These are phyloP conservation scores for Unio delphinus DNA, from an alignment of 2,888 invertebrate genomes.

Conservation along the genomic window DNA sequence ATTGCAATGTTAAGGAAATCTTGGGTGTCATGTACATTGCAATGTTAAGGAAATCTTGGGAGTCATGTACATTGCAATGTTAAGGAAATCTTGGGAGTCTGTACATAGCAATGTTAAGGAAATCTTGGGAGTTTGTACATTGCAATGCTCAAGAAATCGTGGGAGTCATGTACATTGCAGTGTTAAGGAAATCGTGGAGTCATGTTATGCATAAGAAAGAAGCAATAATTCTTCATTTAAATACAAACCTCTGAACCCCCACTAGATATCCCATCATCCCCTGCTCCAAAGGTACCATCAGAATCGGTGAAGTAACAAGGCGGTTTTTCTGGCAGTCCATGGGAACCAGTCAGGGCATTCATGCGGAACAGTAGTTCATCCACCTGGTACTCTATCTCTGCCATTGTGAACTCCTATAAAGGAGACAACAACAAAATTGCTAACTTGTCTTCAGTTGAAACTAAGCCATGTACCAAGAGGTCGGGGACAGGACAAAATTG, in stretches of 20 bases:
- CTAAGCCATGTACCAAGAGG: too few relatives aligned
- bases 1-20: too few relatives aligned
- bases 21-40: too few relatives aligned
- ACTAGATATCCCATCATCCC: constrained; percentile 66
- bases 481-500: too few relatives aligned
- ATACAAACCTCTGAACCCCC: constrained; percentile 60
- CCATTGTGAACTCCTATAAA: constrained; percentile 69
- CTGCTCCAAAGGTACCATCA: constrained; percentile 60
- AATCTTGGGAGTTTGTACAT: too few relatives aligned
- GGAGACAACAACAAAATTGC: neutral
- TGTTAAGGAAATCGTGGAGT: neutral
- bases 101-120: too few relatives aligned
- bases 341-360: constrained; percentile 65
- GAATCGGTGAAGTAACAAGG: constrained; percentile 67
- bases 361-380: constrained; percentile 70
- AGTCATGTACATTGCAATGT: too few relatives aligned
- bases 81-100: too few relatives aligned
- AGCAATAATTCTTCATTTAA: neutral
- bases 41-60: too few relatives aligned
- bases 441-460: too few relatives aligned
- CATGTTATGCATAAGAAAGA: neutral
- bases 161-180: too few relatives aligned
- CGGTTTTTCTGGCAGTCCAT: constrained; percentile 67
- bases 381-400: constrained; percentile 71
- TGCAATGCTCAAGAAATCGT: too few relatives aligned